These are phyloP conservation scores for Alethe castanea DNA, from an alignment of 2,113 vertebrate species.

Conservation along the genomic window DNA sequence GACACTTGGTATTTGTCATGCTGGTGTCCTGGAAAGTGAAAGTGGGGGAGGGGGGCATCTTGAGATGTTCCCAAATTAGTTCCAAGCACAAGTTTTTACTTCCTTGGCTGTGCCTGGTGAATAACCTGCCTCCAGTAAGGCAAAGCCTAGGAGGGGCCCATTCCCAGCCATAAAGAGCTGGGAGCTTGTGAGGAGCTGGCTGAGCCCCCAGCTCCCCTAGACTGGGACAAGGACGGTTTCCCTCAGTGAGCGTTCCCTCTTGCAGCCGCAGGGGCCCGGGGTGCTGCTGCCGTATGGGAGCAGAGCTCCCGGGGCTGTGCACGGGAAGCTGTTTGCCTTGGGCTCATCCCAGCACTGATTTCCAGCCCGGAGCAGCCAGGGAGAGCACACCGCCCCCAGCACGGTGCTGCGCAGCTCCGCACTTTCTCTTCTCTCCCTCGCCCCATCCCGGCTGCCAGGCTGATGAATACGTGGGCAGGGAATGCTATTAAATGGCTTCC, in stretches of 20 bases:
- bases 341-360: background rate
- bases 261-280: fast-evolving
- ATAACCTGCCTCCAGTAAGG: background rate
- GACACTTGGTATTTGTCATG: fast-evolving
- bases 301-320: fast-evolving
- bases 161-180: background rate
- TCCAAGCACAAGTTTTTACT: background rate
- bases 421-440: background rate
- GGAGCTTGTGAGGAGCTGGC: no score
- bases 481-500: background rate
- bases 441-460: background rate
- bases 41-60: fast-evolving
- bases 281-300: background rate
- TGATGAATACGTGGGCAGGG: background rate
- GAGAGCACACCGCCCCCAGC: background rate
- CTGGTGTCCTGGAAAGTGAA: background rate
- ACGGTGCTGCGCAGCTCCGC: fast-evolving
- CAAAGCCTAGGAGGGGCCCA: no score
- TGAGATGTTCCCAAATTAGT: background rate
- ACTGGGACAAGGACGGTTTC: background rate
- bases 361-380: background rate
- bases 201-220: background rate
- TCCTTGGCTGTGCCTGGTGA: background rate
- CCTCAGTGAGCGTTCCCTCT: fast-evolving
- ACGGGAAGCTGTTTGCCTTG: background rate